These are phyloP conservation scores for Tryphoninae sp. DNA, from an alignment of 2,888 invertebrate species.

Conservation along the genomic window DNA sequence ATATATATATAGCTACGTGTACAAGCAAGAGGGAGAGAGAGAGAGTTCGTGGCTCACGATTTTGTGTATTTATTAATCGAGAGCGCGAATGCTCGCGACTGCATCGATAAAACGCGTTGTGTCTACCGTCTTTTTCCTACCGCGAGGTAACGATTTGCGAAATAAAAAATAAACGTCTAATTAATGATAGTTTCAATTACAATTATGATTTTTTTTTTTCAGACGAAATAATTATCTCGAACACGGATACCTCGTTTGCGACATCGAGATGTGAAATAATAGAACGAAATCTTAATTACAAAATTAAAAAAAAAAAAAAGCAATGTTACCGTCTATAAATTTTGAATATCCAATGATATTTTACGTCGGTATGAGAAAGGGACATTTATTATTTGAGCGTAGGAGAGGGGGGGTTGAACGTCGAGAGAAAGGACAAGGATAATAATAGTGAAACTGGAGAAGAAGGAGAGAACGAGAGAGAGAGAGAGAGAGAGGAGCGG, in stretches of 20 bases:
- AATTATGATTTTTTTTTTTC: not conserved
- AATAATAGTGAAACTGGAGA: conserved; percentile 72
- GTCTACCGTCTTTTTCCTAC: not conserved
- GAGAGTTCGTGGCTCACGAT: conserved; percentile 57
- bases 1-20: too few relatives aligned
- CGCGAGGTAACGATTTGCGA: not conserved
- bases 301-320: too few relatives aligned
- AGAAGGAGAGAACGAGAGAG: not conserved
- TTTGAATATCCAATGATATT: not conserved
- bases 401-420: conserved; percentile 18
- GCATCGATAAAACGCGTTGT: conserved; percentile 14
- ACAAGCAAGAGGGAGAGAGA: not conserved
- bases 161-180: not conserved
- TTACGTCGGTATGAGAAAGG: not conserved
- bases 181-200: not conserved
- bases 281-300: too few relatives aligned
- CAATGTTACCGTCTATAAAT: too few relatives aligned
- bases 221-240: not conserved
- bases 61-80: conserved; percentile 52
- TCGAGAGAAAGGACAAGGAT: conserved; percentile 60
- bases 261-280: too few relatives aligned
- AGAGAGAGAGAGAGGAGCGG: conserved; percentile 36
- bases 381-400: not conserved
- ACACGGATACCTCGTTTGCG: too few relatives aligned
- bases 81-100: conserved; percentile 31